A percentile compares a stretch with the other conserved stretches of the same genome.
phyloP scores from a whole-genome alignment of 2,113 vertebrate species.

The Rutilus rutilus region DNA sequence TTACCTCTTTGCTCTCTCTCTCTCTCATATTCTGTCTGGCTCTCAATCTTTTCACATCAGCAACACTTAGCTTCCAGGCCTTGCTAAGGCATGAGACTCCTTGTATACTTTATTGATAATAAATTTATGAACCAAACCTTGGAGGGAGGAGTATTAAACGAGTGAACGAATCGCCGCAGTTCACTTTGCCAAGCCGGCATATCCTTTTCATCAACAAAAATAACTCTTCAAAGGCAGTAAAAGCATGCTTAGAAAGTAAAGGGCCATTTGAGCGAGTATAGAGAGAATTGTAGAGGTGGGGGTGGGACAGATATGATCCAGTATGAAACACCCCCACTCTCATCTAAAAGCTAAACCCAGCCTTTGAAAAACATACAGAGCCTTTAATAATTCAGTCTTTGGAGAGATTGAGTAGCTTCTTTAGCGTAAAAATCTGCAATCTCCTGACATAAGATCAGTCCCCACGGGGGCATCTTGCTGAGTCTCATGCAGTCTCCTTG shows the following conservation, averaged over 20 bases:
- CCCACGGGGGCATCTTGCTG: slow-evolving; percentile 61
- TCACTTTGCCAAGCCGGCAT: slow-evolving; percentile 68
- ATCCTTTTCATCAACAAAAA: slow-evolving; percentile 84
- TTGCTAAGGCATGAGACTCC: slow-evolving; percentile 67
- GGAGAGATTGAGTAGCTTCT: slow-evolving; percentile 77
- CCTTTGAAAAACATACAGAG: slow-evolving; percentile 79
- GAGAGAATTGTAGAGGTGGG: slow-evolving; percentile 57
- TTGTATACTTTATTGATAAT: slow-evolving; percentile 74
- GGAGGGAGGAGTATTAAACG: slow-evolving; percentile 71
- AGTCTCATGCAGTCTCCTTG: slow-evolving; percentile 56
- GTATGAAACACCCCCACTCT: slow-evolving; percentile 53
- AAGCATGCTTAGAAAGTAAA: slow-evolving; percentile 78
- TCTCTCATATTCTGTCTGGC: slow-evolving; percentile 53
- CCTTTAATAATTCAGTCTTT: slow-evolving; percentile 80
- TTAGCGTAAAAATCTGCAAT: slow-evolving; percentile 75
- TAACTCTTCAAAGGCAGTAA: slow-evolving; percentile 78
- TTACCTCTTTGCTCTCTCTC: slow-evolving; percentile 38
- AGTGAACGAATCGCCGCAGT: slow-evolving; percentile 71
- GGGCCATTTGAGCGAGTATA: slow-evolving; percentile 74
- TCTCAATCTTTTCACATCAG: slow-evolving; percentile 53
- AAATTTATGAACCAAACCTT: slow-evolving; percentile 79
- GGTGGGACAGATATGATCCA: slow-evolving; percentile 67
- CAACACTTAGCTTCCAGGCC: slow-evolving; percentile 69
- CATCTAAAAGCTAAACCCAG: slow-evolving; percentile 74
- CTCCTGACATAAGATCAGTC: slow-evolving; percentile 78